Conservation (phyloP, 2,888 invertebrate species). For the Ophion ventricosus region DNA sequence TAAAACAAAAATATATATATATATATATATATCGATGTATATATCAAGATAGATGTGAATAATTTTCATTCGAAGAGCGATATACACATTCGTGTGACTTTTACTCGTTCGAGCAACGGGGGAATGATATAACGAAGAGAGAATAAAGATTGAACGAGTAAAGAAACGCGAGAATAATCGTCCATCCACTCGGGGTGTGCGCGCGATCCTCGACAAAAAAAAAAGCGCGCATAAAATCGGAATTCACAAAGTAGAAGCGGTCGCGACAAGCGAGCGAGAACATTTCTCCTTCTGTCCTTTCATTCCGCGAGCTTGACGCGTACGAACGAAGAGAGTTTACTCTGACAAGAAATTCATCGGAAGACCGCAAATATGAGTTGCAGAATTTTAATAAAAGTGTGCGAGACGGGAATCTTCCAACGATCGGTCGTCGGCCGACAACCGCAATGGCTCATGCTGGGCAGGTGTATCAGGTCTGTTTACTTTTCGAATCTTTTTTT, state of each 20-base stretch:
- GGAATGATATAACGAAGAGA: slow-evolving; percentile 4
- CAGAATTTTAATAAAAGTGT: slow-evolving; percentile 76
- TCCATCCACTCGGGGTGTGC: neutral
- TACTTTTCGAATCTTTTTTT: slow-evolving; percentile 9
- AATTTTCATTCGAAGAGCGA: neutral
- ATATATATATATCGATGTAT: neutral
- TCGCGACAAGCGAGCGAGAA: slow-evolving; percentile 19
- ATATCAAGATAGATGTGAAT: neutral
- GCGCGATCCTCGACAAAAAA: slow-evolving; percentile 48
- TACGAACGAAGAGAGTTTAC: neutral
- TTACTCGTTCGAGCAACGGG: neutral
- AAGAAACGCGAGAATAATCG: neutral
- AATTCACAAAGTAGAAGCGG: slow-evolving; percentile 15
- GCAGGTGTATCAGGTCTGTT: slow-evolving; percentile 79
- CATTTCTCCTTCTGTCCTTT: neutral
- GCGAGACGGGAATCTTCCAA: slow-evolving; percentile 72
- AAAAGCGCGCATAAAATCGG: slow-evolving; percentile 51
- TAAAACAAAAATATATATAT: neutral
- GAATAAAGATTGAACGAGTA: slow-evolving; percentile 11
- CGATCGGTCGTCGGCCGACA: slow-evolving; percentile 66
- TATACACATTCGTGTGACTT: neutral
- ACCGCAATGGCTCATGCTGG: slow-evolving; percentile 73
- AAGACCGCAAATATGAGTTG: slow-evolving; percentile 72
- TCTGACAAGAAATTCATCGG: neutral
- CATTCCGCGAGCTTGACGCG: slow-evolving; percentile 1